Evolutionary conservation across 2,888 invertebrate genomes (phyloP), one percentile per base, ranked within the genome.

Genomic region (Galerucella nymphaeae): DNA sequence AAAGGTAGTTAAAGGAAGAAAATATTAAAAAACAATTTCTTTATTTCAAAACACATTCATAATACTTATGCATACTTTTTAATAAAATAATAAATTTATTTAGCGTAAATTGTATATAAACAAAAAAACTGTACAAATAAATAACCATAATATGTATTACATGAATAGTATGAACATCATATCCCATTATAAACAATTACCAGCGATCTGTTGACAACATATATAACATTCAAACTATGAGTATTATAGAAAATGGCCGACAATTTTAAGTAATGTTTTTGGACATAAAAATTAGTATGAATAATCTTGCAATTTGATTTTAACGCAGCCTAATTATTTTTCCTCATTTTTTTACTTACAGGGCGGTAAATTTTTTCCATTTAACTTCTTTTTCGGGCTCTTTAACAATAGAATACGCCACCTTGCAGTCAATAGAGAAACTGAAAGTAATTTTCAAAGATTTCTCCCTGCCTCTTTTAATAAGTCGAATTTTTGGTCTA

Each of bases 21-120:
- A 45, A 72, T 42, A 41, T 72, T 79, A 80, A 82, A 85, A 86
- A 86, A 86, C 86, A 86, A 86, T 84, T 84, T 86, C 85, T 86
- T 86, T 86, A 86, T 86, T 86, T 85, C 77, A 82, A 85, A 85
- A 86, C 86, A 86, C 86, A 86, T 86, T 86, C 84, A 86, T 86
- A 86, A 86, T 86, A 85, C 78, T 78, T 75, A 79, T 74, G 76
- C 78, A 76, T 78, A 77, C 72, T 75, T 76, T 6, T 79, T 75
- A 76, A 76, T 79, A 75, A 81, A 81, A 82, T 83, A 82, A 82
- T 82, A 81, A 81, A 80, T 77, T 81, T 75, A 79, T 82, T 82
- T 82, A 80, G 83, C 82, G 78, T 81, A 79, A 79, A 80, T 76
- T 83, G 79, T 81, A 81, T 80, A 53, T 42, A 42, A 82, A 83